Evolutionary conservation across 2,888 invertebrate genomes (phyloP).

Genomic region (Lepas anatifera): DNA sequence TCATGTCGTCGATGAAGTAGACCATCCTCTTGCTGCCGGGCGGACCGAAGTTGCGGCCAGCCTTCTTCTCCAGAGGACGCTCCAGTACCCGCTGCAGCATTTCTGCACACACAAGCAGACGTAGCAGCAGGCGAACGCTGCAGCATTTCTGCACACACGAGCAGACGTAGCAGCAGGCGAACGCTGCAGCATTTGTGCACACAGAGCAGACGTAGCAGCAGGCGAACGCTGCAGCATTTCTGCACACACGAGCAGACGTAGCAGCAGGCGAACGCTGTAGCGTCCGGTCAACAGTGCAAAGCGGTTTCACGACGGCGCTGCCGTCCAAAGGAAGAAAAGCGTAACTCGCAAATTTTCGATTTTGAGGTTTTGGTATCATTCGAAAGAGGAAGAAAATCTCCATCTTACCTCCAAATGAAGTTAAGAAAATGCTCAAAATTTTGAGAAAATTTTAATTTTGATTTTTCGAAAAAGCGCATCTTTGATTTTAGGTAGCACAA

Average conservation of each 20-base stretch:
- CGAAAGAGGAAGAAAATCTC: too few relatives aligned
- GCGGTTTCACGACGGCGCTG: too few relatives aligned
- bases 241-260: conserved; percentile 25
- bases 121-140: neutral
- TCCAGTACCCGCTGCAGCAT: conserved; percentile 88
- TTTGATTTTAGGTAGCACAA: too few relatives aligned
- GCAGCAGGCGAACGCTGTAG: neutral
- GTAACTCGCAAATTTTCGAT: too few relatives aligned
- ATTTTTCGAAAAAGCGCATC: too few relatives aligned
- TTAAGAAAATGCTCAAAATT: too few relatives aligned
- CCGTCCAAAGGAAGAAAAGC: too few relatives aligned
- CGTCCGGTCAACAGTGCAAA: conserved; percentile 42
- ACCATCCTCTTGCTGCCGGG: conserved; percentile 86
- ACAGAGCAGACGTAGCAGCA: neutral
- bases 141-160: conserved; percentile 43
- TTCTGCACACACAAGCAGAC: conserved; percentile 38
- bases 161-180: neutral
- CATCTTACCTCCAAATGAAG: too few relatives aligned
- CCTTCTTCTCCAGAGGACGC: conserved; percentile 91
- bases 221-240: conserved; percentile 42
- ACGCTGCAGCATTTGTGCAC: conserved; percentile 43
- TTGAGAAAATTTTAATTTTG: too few relatives aligned
- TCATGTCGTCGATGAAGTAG: conserved; percentile 95
- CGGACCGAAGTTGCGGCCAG: conserved; percentile 88
- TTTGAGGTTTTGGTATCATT: too few relatives aligned